Percentiles rank a stretch among this genome's conserved stretches.
Conservation (phyloP, 1,140 invertebrate species). For the Paracyclopina nana region DNA sequence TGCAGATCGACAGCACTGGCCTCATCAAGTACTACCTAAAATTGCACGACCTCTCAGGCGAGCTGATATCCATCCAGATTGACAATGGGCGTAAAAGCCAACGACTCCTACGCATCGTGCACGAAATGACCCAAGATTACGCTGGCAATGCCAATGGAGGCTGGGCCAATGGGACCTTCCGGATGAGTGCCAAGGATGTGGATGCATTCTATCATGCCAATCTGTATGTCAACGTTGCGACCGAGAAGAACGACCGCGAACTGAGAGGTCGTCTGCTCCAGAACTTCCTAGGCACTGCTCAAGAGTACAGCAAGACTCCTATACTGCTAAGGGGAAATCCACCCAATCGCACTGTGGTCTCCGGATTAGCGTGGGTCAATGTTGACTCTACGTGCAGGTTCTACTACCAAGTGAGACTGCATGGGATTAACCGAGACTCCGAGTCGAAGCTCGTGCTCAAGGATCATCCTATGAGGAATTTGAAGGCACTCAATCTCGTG, state of each 20-base stretch:
- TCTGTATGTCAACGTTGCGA: conserved; percentile 46
- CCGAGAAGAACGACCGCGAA: conserved; percentile 31
- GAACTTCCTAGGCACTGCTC: conserved; percentile 47
- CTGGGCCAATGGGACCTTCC: conserved; percentile 43
- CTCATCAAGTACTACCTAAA: too few relatives aligned
- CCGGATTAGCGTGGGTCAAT: conserved; percentile 57
- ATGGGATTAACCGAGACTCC: neutral
- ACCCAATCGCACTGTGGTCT: conserved; percentile 23
- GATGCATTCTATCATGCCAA: conserved; percentile 59
- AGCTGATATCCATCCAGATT: neutral
- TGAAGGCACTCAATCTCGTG: neutral
- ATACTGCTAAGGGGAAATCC: conserved; percentile 41
- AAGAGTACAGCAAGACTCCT: conserved; percentile 41
- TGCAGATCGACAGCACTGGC: too few relatives aligned
- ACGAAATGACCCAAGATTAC: too few relatives aligned
- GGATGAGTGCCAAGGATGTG: conserved; percentile 41
- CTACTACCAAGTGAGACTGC: conserved; percentile 49
- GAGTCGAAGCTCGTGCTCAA: neutral
- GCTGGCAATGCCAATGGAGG: conserved; percentile 37
- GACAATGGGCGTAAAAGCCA: neutral
- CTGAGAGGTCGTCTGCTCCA: conserved; percentile 42
- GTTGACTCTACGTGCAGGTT: conserved; percentile 58
- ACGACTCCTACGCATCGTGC: conserved; percentile 21
- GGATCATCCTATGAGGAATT: conserved; percentile 1
- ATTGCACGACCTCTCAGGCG: neutral